Conservation (phyloP, 2,113 vertebrate species). For the Pan troglodytes region NHGRI_mPanTro3-v2.1_pri NC_072408.2:91337001-91337500, state of each 20-base stretch:
- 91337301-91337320: not conserved
- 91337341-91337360: not conserved
- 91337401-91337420: slow-evolving; percentile 69
- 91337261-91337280: slow-evolving; percentile 64
- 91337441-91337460: slow-evolving; percentile 55
- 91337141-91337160: not conserved
- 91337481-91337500: not conserved
- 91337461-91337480: slow-evolving; percentile 58
- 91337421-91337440: slow-evolving; percentile 58
- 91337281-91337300: slow-evolving; percentile 32
- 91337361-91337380: slow-evolving; percentile 61
- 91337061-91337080: not conserved
- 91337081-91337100: not conserved
- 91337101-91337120: not conserved
- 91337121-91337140: not conserved
- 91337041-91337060: slow-evolving; percentile 13
- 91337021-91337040: not conserved
- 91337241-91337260: slow-evolving; percentile 20
- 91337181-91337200: slow-evolving; percentile 39
- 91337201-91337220: not conserved
- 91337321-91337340: not conserved
- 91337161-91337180: not conserved
- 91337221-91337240: not conserved
- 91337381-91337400: not conserved
- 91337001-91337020: slow-evolving; percentile 3